Conservation (phyloP, 2,888 invertebrate species). For the Lochmaea capreae region DNA sequence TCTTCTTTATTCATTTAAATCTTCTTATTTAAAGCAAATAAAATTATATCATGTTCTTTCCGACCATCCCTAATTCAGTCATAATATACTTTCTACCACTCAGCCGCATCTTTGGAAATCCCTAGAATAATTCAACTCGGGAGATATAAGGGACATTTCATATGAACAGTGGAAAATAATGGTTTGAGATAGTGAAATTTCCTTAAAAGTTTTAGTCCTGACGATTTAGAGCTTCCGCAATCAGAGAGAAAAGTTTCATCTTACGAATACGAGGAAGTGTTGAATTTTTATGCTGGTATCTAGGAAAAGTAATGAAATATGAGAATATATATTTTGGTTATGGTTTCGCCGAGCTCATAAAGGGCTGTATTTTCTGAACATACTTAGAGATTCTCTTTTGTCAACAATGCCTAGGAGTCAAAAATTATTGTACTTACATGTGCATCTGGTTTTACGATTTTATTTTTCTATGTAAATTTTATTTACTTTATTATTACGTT, state of each 20-base stretch:
- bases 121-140: constrained; percentile 21
- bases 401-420: constrained; percentile 8
- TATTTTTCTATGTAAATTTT: not conserved
- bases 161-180: constrained; percentile 38
- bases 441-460: constrained; percentile 11
- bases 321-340: constrained; percentile 23
- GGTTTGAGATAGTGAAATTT: constrained; percentile 42
- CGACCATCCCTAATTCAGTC: constrained; percentile 32
- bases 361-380: not conserved
- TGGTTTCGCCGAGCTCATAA: constrained; percentile 10
- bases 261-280: constrained; percentile 36
- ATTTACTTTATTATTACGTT: not conserved
- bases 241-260: constrained; percentile 37
- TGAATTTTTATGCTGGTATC: constrained; percentile 37
- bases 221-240: constrained; percentile 43
- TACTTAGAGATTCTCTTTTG: not conserved
- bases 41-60: constrained; percentile 26
- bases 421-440: not conserved
- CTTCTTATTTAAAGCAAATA: constrained; percentile 13
- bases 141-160: constrained; percentile 24
- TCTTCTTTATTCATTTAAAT: constrained; percentile 27
- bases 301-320: constrained; percentile 31
- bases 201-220: constrained; percentile 39
- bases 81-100: constrained; percentile 34
- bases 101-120: constrained; percentile 30